A percentile compares a stretch with the other conserved stretches of the same genome.
Evolutionary conservation across 1,140 invertebrate species (phyloP).

Genomic region (Anthonomus grandis): DNA sequence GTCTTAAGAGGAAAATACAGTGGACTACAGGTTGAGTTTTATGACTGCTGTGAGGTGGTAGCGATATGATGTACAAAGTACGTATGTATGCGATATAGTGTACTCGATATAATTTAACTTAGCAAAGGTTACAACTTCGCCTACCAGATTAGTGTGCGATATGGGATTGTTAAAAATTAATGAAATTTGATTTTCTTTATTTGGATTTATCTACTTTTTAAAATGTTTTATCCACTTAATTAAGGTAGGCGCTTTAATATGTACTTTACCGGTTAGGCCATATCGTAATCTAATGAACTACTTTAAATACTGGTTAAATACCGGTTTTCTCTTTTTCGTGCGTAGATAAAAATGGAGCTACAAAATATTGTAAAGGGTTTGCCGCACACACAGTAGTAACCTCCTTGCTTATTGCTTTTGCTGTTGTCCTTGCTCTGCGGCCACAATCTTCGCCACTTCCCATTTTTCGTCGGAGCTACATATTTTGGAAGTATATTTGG

Average conservation of each 20-base stretch:
- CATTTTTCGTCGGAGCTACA: constrained; percentile 5
- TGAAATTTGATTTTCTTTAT: background rate
- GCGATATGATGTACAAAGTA: background rate
- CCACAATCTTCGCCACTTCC: constrained; percentile 8
- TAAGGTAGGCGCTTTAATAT: background rate
- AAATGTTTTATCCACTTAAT: background rate
- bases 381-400: constrained; percentile 13
- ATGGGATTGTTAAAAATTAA: background rate
- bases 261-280: background rate
- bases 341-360: background rate
- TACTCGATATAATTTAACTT: background rate
- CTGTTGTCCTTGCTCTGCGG: constrained; percentile 11
- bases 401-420: no score
- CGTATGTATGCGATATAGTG: no score
- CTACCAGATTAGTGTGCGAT: background rate
- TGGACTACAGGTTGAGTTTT: background rate
- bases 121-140: background rate
- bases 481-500: constrained; percentile 8
- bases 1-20: background rate
- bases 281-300: background rate
- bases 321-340: background rate
- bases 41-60: constrained; percentile 1
- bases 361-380: constrained; percentile 2
- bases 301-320: constrained; percentile 1
- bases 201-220: background rate